Percentiles rank a stretch among this genome's conserved stretches.
phyloP scores from a whole-genome alignment of 2,113 vertebrate genomes.

The Dromiciops gliroides region DNA sequence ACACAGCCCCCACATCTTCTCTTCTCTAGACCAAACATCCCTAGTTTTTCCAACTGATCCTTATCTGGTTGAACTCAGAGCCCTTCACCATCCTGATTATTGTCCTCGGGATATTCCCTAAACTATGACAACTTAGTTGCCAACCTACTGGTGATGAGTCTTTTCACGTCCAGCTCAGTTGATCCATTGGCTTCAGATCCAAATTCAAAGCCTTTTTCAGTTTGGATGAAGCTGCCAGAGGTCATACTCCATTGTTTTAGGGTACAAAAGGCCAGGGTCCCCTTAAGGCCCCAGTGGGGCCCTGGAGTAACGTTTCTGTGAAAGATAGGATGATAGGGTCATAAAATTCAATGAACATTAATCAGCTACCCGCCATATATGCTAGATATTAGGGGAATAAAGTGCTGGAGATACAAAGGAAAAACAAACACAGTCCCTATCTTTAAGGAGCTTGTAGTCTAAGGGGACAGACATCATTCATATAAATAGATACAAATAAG shows the following conservation, averaged over 20 bases:
- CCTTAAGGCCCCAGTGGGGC: neutral
- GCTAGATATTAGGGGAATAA: neutral
- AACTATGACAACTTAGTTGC: neutral
- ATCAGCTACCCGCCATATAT: neutral
- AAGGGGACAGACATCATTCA: neutral
- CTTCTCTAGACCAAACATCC: neutral
- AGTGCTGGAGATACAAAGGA: neutral
- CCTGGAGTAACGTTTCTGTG: neutral
- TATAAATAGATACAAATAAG: neutral
- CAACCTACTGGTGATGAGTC: neutral
- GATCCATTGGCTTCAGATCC: neutral
- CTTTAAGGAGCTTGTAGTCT: neutral
- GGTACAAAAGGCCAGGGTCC: neutral
- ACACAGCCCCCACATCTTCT: neutral
- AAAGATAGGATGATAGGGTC: neutral
- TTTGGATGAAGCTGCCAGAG: neutral
- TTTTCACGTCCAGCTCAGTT: neutral
- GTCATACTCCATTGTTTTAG: neutral
- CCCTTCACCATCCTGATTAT: neutral
- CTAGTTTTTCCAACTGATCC: neutral
- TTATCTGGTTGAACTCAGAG: neutral
- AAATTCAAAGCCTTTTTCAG: neutral
- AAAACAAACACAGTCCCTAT: neutral
- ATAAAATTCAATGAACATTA: neutral
- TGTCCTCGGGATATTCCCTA: neutral